Conservation (phyloP, 2,113 vertebrate genomes). For the Mustelus asterias region DNA sequence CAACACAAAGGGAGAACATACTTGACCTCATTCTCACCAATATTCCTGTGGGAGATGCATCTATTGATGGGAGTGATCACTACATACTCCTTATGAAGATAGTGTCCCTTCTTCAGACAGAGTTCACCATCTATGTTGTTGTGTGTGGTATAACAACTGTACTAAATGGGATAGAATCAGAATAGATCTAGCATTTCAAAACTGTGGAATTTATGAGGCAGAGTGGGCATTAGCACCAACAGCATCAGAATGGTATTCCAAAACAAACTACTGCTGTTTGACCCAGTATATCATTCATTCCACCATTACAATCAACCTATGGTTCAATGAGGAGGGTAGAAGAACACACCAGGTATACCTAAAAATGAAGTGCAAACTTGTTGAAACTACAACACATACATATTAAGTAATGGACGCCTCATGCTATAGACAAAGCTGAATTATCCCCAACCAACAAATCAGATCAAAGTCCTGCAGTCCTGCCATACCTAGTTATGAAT, state of each 20-base stretch:
- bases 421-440: not conserved
- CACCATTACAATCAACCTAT: not conserved
- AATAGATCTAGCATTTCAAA: not conserved
- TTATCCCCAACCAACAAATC: not conserved
- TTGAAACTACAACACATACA: not conserved
- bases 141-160: too few relatives aligned
- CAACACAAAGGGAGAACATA: too few relatives aligned
- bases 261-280: not conserved
- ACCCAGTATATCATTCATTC: not conserved
- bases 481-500: not conserved
- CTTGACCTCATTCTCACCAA: too few relatives aligned
- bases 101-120: too few relatives aligned
- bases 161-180: too few relatives aligned
- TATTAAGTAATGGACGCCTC: not conserved
- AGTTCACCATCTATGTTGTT: too few relatives aligned
- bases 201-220: not conserved
- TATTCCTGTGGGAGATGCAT: too few relatives aligned
- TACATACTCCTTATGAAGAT: too few relatives aligned
- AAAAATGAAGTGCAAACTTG: not conserved
- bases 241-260: not conserved
- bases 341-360: not conserved
- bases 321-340: not conserved
- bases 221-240: not conserved
- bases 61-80: too few relatives aligned
- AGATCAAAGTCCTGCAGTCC: not conserved